A percentile compares a stretch with the other conserved stretches of the same genome.
Conservation (phyloP, 2,888 invertebrate genomes). For the Troilus luridus region DNA sequence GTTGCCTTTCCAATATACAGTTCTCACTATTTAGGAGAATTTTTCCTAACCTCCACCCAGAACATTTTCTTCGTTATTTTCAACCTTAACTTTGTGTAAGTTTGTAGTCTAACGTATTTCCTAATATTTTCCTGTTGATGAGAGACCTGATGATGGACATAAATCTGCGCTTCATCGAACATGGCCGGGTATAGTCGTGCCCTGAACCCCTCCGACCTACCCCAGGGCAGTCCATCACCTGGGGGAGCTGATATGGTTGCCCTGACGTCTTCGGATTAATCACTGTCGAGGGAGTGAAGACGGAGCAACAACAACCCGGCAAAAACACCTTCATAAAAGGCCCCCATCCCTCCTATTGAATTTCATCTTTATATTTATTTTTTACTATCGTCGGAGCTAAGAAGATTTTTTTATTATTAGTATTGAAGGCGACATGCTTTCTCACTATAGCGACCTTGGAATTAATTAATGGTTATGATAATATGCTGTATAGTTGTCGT, state of each 20-base stretch:
- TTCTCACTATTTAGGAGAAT: too few species aligned
- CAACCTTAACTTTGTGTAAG: too few species aligned
- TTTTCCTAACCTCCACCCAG: too few species aligned
- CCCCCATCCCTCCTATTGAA: not conserved
- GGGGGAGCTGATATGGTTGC: not conserved
- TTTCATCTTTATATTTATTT: not conserved
- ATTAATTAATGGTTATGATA: not conserved
- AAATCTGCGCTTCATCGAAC: not conserved
- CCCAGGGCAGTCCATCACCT: not conserved
- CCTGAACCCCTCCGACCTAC: not conserved
- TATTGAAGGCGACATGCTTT: not conserved
- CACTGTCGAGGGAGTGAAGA: not conserved
- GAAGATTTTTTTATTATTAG: not conserved
- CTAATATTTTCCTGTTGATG: too few species aligned
- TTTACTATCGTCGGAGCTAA: not conserved
- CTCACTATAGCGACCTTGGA: not conserved
- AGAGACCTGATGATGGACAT: too few species aligned
- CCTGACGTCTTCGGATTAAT: conserved; percentile 35
- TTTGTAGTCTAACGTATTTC: too few species aligned
- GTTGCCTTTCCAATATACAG: too few species aligned
- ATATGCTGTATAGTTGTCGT: not conserved
- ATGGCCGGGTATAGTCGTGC: not conserved
- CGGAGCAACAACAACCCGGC: not conserved
- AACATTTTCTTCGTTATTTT: too few species aligned
- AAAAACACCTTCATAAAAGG: conserved; percentile 40